phyloP scores from a whole-genome alignment of 2,888 invertebrate genomes.

The Thecocarcelia acutangulata region DNA sequence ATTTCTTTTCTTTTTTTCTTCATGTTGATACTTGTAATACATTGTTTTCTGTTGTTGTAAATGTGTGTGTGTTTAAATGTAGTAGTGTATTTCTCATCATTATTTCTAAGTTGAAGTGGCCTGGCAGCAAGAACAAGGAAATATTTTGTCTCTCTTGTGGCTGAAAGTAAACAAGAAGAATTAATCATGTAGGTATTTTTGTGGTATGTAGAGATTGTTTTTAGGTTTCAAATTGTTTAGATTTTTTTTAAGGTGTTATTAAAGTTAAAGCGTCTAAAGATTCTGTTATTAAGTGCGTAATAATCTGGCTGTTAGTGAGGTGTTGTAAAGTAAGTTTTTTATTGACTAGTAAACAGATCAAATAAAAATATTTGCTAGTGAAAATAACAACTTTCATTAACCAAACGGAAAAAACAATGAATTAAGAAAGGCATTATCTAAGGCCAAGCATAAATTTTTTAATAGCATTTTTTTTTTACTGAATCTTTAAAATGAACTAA shows the following conservation, averaged over 20 bases:
- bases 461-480: too few relatives aligned
- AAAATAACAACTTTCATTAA: too few relatives aligned
- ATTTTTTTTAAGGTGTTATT: background rate
- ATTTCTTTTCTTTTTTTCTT: background rate
- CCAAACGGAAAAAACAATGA: too few relatives aligned
- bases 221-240: background rate
- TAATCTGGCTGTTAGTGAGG: background rate
- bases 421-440: too few relatives aligned
- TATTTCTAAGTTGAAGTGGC: slow-evolving; percentile 54
- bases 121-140: slow-evolving; percentile 35
- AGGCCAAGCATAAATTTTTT: too few relatives aligned
- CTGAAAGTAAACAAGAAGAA: slow-evolving; percentile 16
- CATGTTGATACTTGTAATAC: slow-evolving; percentile 9
- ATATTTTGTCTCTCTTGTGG: slow-evolving; percentile 11
- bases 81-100: slow-evolving; percentile 62
- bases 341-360: too few relatives aligned
- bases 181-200: slow-evolving; percentile 32
- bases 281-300: background rate
- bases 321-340: too few relatives aligned
- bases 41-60: slow-evolving; percentile 21
- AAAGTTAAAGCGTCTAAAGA: background rate
- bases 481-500: too few relatives aligned
- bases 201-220: background rate
- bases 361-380: too few relatives aligned
- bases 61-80: background rate